Base-by-base conservation (phyloP, 2,888 invertebrate species). In the Lordiphosa fenestrarum region DNA sequence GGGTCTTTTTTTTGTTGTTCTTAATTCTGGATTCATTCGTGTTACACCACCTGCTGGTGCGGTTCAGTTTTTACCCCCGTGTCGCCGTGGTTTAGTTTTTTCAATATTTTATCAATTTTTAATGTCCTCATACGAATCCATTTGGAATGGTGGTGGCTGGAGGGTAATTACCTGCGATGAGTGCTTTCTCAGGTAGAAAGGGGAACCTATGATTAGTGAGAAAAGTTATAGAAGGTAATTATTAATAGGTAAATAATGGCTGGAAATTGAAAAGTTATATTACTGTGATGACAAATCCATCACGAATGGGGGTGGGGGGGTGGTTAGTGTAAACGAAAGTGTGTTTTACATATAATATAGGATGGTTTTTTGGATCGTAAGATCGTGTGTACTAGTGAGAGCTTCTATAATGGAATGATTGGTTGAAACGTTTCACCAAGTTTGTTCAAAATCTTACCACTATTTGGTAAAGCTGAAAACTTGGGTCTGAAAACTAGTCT, bases 101-200 rank as follows among this genome's bases (percentile, higher is more conserved):
- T 62, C 62, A 63, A 44, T 75, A 60, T 35, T 39, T 33, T n/a
- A 75, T 73, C 12, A 57, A 71, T 78, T 72, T 59, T 78, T 78
- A 75, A 73, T 78, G 50, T 41, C n/a, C 30, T 3, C 9, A 30
- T 30, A 30, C 30, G 30, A 30, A 30, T 30, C 30, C 30, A 30
- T 2, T 9, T 30, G 30, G 9, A 30, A 30, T 30, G 30, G 30
- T 30, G 9, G 3, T 30, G 30, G 30, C 9, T 30, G 9, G 30
- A 9, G 9, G 51, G 47, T 54, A 68, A 71, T 68, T 68, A 71
- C 36, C 49, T 46, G 23, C 49, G 48, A 57, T 49, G 66, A 57
- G 62, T 57, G 59, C 58, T 46, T 50, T 63, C 66, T 10, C 49
- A 42, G 30, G 41, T 19, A 33, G 30, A 25, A 12, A 25, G 35